Evolutionary conservation across 2,113 vertebrate species (phyloP).

Genomic region (Elaphurus davidianus): DNA sequence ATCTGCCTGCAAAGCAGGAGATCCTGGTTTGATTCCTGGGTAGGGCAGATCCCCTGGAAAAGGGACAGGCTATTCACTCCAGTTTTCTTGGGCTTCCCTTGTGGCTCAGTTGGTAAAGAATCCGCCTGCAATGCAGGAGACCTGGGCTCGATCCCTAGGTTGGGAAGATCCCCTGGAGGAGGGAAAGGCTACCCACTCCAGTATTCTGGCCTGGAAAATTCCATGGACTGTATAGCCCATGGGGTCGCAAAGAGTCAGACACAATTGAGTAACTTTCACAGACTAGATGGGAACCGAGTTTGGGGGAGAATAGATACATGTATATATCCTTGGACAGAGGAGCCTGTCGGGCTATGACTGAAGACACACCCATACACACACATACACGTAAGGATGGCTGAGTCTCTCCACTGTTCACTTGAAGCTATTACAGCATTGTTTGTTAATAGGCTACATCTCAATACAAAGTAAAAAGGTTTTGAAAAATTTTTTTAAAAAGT

Average conservation of each 20-base stretch:
- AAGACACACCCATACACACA: not conserved
- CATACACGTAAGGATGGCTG: not conserved
- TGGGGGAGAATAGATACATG: not conserved
- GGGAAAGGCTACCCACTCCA: not conserved
- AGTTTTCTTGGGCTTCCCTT: not conserved
- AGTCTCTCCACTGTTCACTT: not conserved
- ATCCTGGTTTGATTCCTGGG: not conserved
- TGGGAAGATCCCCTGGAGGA: not conserved
- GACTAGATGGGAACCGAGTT: not conserved
- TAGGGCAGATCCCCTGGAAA: fast-evolving
- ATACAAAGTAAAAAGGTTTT: not conserved
- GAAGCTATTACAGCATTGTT: not conserved
- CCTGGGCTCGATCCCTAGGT: not conserved
- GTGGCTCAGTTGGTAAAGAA: not conserved
- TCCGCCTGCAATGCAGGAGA: not conserved
- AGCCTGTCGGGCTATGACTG: not conserved
- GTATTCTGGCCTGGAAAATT: not conserved
- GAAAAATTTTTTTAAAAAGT: not conserved
- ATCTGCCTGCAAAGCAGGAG: not conserved
- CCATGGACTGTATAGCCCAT: not conserved
- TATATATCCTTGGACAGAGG: not conserved
- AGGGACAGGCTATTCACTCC: not conserved
- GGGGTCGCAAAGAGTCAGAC: not conserved
- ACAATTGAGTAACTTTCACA: not conserved
- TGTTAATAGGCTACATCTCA: not conserved